A percentile compares a stretch with the other conserved stretches of the same genome.
phyloP scores from a whole-genome alignment of 2,888 invertebrate species.

The Apantesis nais region DNA sequence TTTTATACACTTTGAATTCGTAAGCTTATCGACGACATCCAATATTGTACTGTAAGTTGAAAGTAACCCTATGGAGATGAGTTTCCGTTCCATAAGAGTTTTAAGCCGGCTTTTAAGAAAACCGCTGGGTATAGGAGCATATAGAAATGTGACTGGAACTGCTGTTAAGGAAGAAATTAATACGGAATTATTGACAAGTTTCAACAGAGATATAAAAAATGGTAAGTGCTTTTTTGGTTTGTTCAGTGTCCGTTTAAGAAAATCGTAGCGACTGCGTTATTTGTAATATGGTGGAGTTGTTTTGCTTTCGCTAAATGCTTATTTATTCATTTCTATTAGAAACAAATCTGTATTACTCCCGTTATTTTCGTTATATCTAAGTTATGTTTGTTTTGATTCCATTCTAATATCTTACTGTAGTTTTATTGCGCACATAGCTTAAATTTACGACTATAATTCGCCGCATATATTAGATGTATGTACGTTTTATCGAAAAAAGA shows the following conservation, averaged over 20 bases:
- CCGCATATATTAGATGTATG: not conserved
- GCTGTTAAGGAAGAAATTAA: conserved; percentile 70
- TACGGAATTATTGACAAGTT: conserved; percentile 63
- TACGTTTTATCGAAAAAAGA: not conserved
- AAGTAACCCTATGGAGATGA: conserved; percentile 60
- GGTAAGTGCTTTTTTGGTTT: conserved; percentile 55
- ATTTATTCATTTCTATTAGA: not conserved
- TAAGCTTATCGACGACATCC: not conserved
- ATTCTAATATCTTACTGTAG: not conserved
- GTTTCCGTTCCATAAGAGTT: conserved; percentile 61
- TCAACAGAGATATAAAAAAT: conserved; percentile 70
- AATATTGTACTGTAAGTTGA: not conserved
- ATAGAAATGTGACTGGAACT: conserved; percentile 61
- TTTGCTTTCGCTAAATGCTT: not conserved
- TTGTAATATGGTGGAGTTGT: not conserved
- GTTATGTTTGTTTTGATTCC: not conserved
- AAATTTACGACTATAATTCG: not conserved
- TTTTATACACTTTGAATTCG: not conserved
- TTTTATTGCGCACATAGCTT: not conserved
- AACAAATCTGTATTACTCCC: not conserved
- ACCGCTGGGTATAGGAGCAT: conserved; percentile 57
- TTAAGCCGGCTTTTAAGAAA: conserved; percentile 73
- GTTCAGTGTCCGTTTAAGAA: not conserved
- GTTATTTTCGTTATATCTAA: not conserved
- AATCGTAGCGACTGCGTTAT: not conserved